These are phyloP conservation scores for Drosophila hydei DNA, from an alignment of 1,140 invertebrate genomes.

Conservation along the genomic window DNA sequence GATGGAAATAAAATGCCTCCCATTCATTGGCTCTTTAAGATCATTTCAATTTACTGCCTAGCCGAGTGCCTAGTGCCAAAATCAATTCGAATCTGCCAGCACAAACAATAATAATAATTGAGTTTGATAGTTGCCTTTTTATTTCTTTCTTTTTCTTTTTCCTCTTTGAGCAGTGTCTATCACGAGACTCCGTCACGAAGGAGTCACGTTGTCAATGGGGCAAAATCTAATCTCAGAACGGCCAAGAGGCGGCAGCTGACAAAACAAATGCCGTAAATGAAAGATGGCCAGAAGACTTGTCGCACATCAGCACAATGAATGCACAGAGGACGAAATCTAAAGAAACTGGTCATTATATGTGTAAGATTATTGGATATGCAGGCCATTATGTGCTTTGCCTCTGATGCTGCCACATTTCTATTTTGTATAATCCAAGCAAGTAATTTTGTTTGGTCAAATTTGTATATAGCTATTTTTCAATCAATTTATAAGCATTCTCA, in stretches of 20 bases:
- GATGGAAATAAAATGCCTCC: neutral
- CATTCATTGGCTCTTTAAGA: conserved; percentile 16
- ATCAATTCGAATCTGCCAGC: conserved; percentile 41
- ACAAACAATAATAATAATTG: conserved; percentile 76
- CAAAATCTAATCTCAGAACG: conserved; percentile 71
- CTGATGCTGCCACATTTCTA: too few relatives aligned
- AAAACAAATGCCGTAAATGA: conserved; percentile 80
- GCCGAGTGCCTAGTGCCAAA: conserved; percentile 29
- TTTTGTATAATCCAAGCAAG: too few relatives aligned
- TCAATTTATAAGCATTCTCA: too few relatives aligned
- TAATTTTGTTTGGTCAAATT: too few relatives aligned
- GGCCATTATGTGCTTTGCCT: too few relatives aligned
- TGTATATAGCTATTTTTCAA: too few relatives aligned
- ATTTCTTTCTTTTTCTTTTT: conserved; percentile 31
- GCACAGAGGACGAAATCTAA: conserved; percentile 14
- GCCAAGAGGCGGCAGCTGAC: conserved; percentile 50
- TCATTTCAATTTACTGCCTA: conserved; percentile 50
- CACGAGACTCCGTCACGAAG: conserved; percentile 28
- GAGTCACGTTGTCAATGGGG: conserved; percentile 64
- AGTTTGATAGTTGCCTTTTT: conserved; percentile 62
- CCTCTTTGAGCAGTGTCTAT: conserved; percentile 18
- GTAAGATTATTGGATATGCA: neutral
- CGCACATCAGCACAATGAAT: conserved; percentile 19
- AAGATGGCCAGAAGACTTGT: conserved; percentile 65
- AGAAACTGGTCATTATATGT: neutral